Percentiles rank a stretch among this genome's conserved stretches.
Conservation (phyloP, 2,113 vertebrate species). For the Aegithalos caudatus region DNA sequence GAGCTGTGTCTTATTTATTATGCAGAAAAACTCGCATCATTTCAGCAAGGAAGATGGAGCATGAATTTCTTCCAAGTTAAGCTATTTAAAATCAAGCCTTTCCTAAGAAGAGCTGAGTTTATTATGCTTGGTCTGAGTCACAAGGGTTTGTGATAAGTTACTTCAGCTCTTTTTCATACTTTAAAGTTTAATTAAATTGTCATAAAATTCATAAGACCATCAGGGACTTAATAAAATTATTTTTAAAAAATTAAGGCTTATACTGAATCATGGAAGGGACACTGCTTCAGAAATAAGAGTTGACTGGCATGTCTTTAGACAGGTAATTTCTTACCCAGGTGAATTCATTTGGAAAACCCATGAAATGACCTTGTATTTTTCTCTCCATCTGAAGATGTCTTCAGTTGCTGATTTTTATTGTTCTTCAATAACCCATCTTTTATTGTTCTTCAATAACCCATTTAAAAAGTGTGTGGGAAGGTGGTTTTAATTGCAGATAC, state of each 20-base stretch:
- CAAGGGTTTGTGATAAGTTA: not conserved
- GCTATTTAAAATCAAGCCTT: not conserved
- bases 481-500: not conserved
- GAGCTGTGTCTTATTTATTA: not conserved
- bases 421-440: not conserved
- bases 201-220: not conserved
- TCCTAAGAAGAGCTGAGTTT: not conserved
- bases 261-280: not conserved
- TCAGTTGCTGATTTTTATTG: not conserved
- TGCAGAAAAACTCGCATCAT: not conserved
- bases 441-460: not conserved
- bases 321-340: not conserved
- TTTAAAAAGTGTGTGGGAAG: not conserved
- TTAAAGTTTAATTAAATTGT: not conserved
- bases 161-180: not conserved
- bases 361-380: not conserved
- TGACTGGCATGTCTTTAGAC: not conserved
- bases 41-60: not conserved
- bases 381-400: not conserved
- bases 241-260: not conserved
- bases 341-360: not conserved
- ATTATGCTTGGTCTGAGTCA: not conserved
- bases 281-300: not conserved
- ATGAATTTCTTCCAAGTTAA: not conserved
- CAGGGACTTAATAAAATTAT: not conserved